Base-by-base conservation (phyloP, 1,140 invertebrate genomes). In the Adoxophyes honmai region DNA sequence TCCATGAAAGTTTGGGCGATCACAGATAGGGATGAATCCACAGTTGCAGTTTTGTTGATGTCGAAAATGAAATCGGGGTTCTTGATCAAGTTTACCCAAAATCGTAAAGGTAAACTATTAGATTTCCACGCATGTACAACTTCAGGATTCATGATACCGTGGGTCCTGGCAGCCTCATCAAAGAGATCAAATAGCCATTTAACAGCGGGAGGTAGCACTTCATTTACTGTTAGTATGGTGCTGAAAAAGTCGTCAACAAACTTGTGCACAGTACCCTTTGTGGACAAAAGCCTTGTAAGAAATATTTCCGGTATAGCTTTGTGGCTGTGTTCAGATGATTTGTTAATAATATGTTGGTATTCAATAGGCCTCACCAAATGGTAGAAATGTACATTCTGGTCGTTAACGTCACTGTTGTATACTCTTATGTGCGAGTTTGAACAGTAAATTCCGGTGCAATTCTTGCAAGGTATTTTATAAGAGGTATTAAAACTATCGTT, bases 1-100 rank as follows among this genome's bases (percentile, higher is more conserved):
- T 98, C 97, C 95, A 98, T 98, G 81, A 99, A 96, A 1, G 97
- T 98, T 90, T 99, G 98, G 16, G 97, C 97, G 67, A 99, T 96
- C 28, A 98, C 97, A 63, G 96, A 97, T 28, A 99, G 88, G 78
- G 96, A 98, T 9, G 96, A 96, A 87, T 98, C 97, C 10, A 98
- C 94, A 5, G 96, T 97, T 9, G 93, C 92, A 1, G 96, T 97
- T 90, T 98, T 98, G 72, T 98, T 96, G 44, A 98, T 96, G 89
- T 98, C 97, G 85, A 99, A 98, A 81, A 98, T 96, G 81, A 98
- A 98, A 88, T 98, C 96, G 5, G 98, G 97, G 92, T 98, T 98
- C 86, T 98, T 98, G 55, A 98, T 97, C 67, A 98, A 96, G 89
- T 98, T 98, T 10, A 98, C 96, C 98, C 98, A 99, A 91, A 98